Evolutionary conservation across 1,140 invertebrate genomes (phyloP).

Genomic region (Aculops lycopersici): DNA sequence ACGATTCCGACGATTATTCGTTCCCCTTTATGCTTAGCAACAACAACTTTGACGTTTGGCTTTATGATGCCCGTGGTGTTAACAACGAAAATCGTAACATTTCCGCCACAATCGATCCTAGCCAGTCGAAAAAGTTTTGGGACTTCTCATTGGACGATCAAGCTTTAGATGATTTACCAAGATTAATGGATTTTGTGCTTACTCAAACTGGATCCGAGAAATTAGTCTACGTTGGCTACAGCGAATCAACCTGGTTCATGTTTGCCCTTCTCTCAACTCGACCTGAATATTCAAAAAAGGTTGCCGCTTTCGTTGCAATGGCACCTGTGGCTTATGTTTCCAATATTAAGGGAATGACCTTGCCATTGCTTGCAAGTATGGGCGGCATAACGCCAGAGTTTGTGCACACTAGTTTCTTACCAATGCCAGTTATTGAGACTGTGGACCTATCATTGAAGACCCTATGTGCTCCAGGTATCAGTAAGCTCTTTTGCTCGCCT

Average conservation of each 20-base stretch:
- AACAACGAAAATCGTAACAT: too few relatives aligned
- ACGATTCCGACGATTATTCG: background rate
- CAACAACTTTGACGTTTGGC: background rate
- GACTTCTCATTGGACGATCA: background rate
- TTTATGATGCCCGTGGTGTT: background rate
- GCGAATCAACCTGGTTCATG: background rate
- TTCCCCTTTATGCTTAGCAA: background rate
- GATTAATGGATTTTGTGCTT: background rate
- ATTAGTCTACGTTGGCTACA: background rate
- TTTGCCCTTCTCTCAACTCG: background rate
- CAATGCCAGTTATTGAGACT: too few relatives aligned
- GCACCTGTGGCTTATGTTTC: too few relatives aligned
- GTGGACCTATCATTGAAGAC: too few relatives aligned
- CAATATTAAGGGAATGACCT: too few relatives aligned
- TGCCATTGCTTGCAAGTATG: too few relatives aligned
- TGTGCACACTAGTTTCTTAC: too few relatives aligned
- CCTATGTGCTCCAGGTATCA: too few relatives aligned
- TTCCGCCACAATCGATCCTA: background rate
- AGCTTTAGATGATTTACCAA: background rate
- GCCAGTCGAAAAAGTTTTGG: background rate
- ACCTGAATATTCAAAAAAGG: background rate
- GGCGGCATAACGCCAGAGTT: too few relatives aligned
- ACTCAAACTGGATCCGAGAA: background rate
- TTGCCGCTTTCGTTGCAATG: background rate
- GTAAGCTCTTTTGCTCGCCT: too few relatives aligned